Conservation (phyloP, 2,888 invertebrate genomes). For the Ditula angustiorana region DNA sequence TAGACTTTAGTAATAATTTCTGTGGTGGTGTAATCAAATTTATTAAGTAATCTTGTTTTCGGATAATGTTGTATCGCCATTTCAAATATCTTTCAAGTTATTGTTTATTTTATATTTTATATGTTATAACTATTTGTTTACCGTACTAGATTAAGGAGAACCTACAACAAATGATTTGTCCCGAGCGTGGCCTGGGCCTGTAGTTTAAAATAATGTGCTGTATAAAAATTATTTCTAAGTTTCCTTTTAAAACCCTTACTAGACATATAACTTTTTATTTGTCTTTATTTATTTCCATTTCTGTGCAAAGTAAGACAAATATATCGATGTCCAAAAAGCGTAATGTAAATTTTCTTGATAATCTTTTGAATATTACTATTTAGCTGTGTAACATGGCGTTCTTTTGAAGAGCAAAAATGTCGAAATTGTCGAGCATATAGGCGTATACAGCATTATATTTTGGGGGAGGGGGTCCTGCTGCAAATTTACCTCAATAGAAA, state of each 20-base stretch:
- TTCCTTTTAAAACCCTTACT: background rate
- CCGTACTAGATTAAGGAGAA: background rate
- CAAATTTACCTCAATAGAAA: too few species aligned
- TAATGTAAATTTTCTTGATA: too few species aligned
- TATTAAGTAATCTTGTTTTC: background rate
- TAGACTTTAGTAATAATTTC: background rate
- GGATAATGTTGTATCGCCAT: constrained; percentile 5
- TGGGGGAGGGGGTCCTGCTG: too few species aligned
- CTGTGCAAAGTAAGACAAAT: constrained; percentile 3
- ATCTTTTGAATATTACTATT: too few species aligned
- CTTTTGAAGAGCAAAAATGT: too few species aligned
- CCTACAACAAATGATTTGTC: background rate
- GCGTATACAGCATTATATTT: too few species aligned
- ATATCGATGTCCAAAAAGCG: too few species aligned
- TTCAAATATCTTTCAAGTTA: background rate
- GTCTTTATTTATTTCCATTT: background rate
- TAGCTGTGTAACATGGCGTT: too few species aligned
- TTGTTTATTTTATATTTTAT: background rate
- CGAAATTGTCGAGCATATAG: too few species aligned
- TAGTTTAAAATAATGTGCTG: background rate
- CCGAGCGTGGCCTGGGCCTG: background rate
- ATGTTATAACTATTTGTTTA: background rate
- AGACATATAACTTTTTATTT: too few species aligned
- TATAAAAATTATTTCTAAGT: background rate
- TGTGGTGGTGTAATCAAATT: background rate